Evolutionary conservation across 2,888 invertebrate species (phyloP).

Genomic region (Galeruca laticollis): DNA sequence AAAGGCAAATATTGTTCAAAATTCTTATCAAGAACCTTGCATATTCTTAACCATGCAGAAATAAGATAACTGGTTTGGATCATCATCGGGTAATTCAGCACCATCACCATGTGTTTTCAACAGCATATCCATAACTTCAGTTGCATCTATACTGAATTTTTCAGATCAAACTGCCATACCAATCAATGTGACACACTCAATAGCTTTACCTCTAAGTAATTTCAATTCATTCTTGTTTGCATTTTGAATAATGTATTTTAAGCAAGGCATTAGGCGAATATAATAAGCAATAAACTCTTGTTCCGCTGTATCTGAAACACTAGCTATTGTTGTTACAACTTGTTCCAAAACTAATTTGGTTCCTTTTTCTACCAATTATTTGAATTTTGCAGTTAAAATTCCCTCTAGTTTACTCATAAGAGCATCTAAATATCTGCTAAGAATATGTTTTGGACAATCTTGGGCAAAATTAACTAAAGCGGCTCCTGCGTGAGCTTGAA

Average conservation of each 20-base stretch:
- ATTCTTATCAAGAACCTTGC: conserved; percentile 88
- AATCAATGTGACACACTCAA: conserved; percentile 98
- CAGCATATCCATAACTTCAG: conserved; percentile 95
- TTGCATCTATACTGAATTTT: conserved; percentile 91
- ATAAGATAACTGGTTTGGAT: conserved; percentile 98
- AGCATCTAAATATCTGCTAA: conserved; percentile 90
- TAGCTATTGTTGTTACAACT: conserved; percentile 98
- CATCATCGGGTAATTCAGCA: conserved; percentile 86
- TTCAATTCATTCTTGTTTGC: conserved; percentile 89
- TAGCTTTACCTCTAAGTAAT: conserved; percentile 95
- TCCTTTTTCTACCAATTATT: conserved; percentile 93
- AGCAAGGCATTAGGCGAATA: conserved; percentile 91
- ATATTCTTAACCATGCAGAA: conserved; percentile 99
- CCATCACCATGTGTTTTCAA: conserved; percentile 90
- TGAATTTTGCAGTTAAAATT: conserved; percentile 92
- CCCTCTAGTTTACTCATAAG: conserved; percentile 92
- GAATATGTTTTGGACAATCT: conserved; percentile 95
- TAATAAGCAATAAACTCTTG: conserved; percentile 96
- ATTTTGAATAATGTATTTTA: conserved; percentile 97
- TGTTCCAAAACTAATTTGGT: conserved; percentile 98
- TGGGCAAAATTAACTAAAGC: conserved; percentile 99
- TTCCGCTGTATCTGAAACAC: conserved; percentile 97
- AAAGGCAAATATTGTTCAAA: conserved; percentile 93
- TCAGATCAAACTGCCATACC: conserved; percentile 88
- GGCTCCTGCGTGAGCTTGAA: conserved; percentile 91